Percentiles rank a stretch among this genome's conserved stretches.
Evolutionary conservation across 2,113 vertebrate species (phyloP).

Genomic region (Aphyosemion australe): DNA sequence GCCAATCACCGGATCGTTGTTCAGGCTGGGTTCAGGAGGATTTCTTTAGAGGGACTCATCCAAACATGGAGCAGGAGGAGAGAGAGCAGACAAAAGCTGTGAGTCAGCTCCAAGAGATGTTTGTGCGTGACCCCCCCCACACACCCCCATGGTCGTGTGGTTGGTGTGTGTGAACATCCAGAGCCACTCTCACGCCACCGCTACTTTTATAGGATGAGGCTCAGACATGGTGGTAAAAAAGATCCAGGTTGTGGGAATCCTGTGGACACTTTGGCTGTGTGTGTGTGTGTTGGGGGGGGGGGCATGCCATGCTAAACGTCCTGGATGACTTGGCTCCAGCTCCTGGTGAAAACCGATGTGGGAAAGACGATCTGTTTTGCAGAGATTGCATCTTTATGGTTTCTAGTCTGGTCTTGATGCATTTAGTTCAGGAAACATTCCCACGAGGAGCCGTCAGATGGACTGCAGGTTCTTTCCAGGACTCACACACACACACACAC

Average conservation of each 20-base stretch:
- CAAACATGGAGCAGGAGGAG: neutral
- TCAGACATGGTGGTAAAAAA: neutral
- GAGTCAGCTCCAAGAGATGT: neutral
- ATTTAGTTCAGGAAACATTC: neutral
- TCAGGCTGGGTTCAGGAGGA: no score
- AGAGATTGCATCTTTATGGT: neutral
- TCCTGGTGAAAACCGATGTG: neutral
- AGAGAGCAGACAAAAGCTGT: neutral
- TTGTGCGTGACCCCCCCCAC: neutral
- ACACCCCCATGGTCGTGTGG: no score
- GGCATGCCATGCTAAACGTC: neutral
- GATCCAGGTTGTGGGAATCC: neutral
- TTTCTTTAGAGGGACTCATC: neutral
- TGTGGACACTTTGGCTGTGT: neutral
- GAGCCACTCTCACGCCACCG: neutral
- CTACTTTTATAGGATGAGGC: slow-evolving; percentile 3
- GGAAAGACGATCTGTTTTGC: neutral
- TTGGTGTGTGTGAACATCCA: neutral
- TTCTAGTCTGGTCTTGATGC: neutral
- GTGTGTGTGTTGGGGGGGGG: no score
- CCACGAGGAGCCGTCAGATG: neutral
- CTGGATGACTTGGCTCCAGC: neutral
- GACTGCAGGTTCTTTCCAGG: neutral
- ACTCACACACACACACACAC: neutral
- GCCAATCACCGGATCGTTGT: no score